These are phyloP conservation scores for Conus canariensis DNA, from an alignment of 2,888 invertebrate genomes.

Conservation along the genomic window DNA sequence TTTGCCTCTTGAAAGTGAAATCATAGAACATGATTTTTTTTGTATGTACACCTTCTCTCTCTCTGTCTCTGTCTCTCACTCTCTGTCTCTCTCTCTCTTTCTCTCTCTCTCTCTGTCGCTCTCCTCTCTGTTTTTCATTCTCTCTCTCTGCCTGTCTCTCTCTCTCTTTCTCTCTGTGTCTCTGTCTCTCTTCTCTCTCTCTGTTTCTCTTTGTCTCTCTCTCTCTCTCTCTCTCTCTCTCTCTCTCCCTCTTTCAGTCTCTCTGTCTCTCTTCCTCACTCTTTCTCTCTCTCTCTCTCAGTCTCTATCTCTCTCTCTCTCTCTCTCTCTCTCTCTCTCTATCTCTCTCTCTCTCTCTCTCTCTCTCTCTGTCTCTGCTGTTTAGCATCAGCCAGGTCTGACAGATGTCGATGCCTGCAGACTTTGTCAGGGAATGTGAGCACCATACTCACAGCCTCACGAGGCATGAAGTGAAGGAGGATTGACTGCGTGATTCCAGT, in stretches of 20 bases:
- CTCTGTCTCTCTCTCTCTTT: not conserved
- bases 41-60: not conserved
- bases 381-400: not conserved
- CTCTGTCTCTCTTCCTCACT: not conserved
- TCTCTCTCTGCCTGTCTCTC: not conserved
- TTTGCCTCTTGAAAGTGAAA: too few species aligned
- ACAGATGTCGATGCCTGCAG: too few species aligned
- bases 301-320: not conserved
- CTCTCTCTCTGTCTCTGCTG: slow-evolving; percentile 24
- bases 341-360: slow-evolving; percentile 37
- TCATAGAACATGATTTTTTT: too few species aligned
- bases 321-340: slow-evolving; percentile 19
- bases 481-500: too few species aligned
- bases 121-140: not conserved
- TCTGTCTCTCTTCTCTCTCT: slow-evolving; percentile 21
- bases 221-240: slow-evolving; percentile 6
- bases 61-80: not conserved
- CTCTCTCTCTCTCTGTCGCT: not conserved
- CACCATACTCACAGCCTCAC: not conserved
- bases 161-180: not conserved
- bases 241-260: not conserved
- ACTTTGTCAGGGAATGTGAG: too few species aligned
- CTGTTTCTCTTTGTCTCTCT: slow-evolving; percentile 37
- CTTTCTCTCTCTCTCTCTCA: not conserved
- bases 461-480: too few species aligned